Evolutionary conservation across 2,797 vertebrate genomes (phyloP), one percentile per base, ranked within the genome.

Genomic region (Zenarchopterus dispar): DNA sequence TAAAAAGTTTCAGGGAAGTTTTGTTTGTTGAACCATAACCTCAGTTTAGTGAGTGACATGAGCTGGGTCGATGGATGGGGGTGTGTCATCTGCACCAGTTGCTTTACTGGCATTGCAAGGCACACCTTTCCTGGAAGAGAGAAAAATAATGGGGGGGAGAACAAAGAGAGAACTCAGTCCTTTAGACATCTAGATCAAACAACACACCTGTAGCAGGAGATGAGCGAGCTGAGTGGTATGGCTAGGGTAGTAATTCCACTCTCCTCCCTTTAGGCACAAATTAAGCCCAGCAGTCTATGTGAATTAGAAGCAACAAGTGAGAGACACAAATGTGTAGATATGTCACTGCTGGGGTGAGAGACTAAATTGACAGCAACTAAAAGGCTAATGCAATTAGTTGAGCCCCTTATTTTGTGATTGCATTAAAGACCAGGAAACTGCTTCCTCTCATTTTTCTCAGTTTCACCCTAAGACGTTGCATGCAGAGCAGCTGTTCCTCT

Each of bases 401-500:
- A 59, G 53, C 36, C 13, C 36, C 15, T 53, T 68, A 28, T 28
- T 28, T 28, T 28, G 28, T 28, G 5, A 61, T 23, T 59, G 18
- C 43, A 48, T 13, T 56, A 42, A 9, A 33, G 47, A 26, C 19
- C 28, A 57, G 50, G 36, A 11, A 65, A 44, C 58, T 56, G 50
- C 26, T 23, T 49, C 62, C 33, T 54, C 57, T 46, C 49, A 19
- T 23, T 58, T 77, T 69, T 79, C 51, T 71, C 54, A 42, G 64
- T 77, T 80, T 79, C 49, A 63, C 55, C 67, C 57, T 15, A 67
- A 17, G 13, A 65, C 67, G 45, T 41, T 82, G 87, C 91, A 89
- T 93, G 86, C 75, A 84, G 87, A 90, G 94, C 94, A 95, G 93
- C 93, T 95, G 94, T 92, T 94, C 93, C 56, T 66, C 41, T 71